Conservation (phyloP, 2,113 vertebrate genomes). For the Tyrannus savana region DNA sequence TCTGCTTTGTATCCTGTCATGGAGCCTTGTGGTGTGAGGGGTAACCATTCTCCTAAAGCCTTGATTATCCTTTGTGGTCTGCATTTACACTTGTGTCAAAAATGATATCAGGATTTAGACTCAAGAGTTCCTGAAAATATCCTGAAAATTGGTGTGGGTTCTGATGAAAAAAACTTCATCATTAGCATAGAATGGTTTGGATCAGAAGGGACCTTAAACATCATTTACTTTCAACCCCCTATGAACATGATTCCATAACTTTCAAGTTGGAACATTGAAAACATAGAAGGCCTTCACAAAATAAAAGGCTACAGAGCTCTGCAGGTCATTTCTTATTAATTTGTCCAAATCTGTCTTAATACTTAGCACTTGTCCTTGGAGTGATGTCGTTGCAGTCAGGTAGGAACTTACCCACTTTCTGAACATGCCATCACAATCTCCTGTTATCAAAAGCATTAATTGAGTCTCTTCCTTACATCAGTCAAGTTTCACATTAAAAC, state of each 20-base stretch:
- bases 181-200: background rate
- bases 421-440: background rate
- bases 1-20: background rate
- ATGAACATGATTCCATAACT: background rate
- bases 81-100: background rate
- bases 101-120: background rate
- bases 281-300: background rate
- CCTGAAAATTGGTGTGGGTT: background rate
- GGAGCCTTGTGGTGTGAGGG: background rate
- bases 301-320: background rate
- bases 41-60: background rate
- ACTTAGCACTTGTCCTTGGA: background rate
- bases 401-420: background rate
- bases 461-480: background rate
- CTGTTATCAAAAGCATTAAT: background rate
- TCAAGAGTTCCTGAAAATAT: background rate
- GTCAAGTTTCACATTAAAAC: background rate
- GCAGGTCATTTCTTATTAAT: background rate
- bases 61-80: background rate
- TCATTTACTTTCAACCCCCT: rapidly evolving
- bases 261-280: background rate
- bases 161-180: background rate
- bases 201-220: background rate
- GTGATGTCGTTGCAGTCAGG: background rate
- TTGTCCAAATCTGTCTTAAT: background rate